Conservation (phyloP, 2,888 invertebrate genomes). For the Rotaria sp. region DNA sequence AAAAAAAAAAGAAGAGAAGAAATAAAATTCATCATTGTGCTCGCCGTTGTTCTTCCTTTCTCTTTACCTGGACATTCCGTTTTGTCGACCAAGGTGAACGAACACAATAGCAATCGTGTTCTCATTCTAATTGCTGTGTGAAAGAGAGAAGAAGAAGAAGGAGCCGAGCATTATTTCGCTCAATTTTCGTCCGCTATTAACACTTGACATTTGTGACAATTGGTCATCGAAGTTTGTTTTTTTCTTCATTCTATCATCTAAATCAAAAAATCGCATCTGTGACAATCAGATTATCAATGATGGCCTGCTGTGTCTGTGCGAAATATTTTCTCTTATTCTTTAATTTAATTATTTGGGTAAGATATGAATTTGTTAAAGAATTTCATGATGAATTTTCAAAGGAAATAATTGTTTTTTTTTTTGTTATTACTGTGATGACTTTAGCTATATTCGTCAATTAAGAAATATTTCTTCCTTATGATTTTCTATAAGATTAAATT, state of each 20-base stretch:
- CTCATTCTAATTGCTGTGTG: not conserved
- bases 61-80: not conserved
- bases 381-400: too few relatives aligned
- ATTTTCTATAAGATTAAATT: not conserved
- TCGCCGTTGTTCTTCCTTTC: not conserved
- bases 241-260: too few relatives aligned
- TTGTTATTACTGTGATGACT: too few relatives aligned
- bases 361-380: constrained; percentile 36
- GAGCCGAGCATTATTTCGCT: not conserved
- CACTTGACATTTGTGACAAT: not conserved
- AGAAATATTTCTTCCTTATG: too few relatives aligned
- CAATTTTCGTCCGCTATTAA: not conserved
- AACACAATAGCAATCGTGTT: not conserved
- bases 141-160: not conserved
- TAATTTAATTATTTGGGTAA: constrained; percentile 51
- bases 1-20: not conserved
- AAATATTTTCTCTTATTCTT: constrained; percentile 47
- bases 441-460: too few relatives aligned
- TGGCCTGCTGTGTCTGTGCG: constrained; percentile 42
- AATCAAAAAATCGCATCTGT: too few relatives aligned
- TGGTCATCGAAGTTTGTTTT: too few relatives aligned
- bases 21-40: not conserved
- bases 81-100: constrained; percentile 3
- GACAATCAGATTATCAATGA: not conserved
- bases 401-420: too few relatives aligned